Base-by-base conservation (phyloP, 2,888 invertebrate genomes). In the Nomada fabriciana region DNA sequence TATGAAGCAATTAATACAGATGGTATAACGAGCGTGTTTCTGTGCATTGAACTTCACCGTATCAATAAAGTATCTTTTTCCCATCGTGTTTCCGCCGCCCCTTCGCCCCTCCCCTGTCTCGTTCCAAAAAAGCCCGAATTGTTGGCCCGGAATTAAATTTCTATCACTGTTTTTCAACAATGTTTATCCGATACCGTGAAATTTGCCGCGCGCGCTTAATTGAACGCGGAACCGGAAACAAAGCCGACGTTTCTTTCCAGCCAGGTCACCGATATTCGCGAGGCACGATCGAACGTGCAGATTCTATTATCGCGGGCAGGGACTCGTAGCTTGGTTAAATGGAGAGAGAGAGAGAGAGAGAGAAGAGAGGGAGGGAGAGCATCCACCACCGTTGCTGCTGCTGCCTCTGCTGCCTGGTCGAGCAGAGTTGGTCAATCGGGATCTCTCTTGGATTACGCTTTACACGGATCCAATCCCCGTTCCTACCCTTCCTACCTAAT, bases 231-330 rank as follows among this genome's bases (percentile, higher is more conserved):
- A 1, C 57, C 55, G 71, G 50, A 53, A 76, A 82, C 86, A 75
- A 83, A 75, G 67, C 61, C 52, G 55, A 15, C 36, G 77, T 57
- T 82, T 85, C 67, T 84, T 77, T 80, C 43, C 61, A 55, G 20
- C 47, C 71, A 23, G 50, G 67, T 80, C 71, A 50, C 72, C 82
- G 76, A 80, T 76, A 84, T 76, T 84, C 60, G 80, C 70, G 61
- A 57, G 65, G n/a, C 76, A 82, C 83, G 88, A 82, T 82, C 78
- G 84, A 88, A 86, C 89, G 87, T 86, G 88, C 80, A 85, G 90
- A 90, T 89, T 90, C 90, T 89, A 90, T 90, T 90, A 89, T 88
- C 88, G 80, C 77, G 85, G 86, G 83, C 83, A 72, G 75, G 47
- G 59, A 69, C 63, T 59, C 42, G 71, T 53, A 76, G 11, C 73